Evolutionary conservation across 2,888 invertebrate genomes (phyloP), one percentile per base, ranked within the genome.

Genomic region (Ptychoptera contaminata): DNA sequence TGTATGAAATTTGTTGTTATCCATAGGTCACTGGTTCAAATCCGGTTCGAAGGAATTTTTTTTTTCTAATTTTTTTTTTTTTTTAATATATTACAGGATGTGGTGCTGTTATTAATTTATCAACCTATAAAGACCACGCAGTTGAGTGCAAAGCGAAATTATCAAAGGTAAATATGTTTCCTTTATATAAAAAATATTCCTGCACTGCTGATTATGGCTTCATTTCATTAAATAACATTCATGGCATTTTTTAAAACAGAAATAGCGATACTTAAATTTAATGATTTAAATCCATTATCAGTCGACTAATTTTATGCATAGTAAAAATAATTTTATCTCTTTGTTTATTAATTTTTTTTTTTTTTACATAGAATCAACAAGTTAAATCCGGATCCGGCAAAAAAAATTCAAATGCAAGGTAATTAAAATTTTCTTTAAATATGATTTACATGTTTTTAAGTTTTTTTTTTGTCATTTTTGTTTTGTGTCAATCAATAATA

Each of bases 61-160:
- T 14, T 41, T 14, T 23, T 14, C 16, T 41, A 32, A 7, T 42
- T 23, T 43, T 10, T 37, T 9, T 12, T 30, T 38, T 39, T n/a
- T 35, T 39, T 31, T 42, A n/a, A n/a, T n/a, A n/a, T 14, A 48
- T 63, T 63, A 16, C 69, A 88, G 88, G 79, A 67, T 92, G 91
- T 65, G 79, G 83, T 52, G 79, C 82, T 54, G 85, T 81, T 43
- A 85, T 91, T 42, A 91, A 90, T 64, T 84, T 90, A 59, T 81
- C 80, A 60, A 76, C 79, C 29, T 88, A 90, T 64, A 90, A 88
- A 63, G 92, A 92, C 60, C 84, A 86, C 68, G 80, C 87, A 51
- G 69, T 77, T 43, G 85, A 87, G 57, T 92, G 91, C 64, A 78
- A 76, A 48, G 55, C 53, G 2, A 61, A 59, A 44, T 53, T 56